phyloP scores from a whole-genome alignment of 2,888 invertebrate genomes.

The Phymatocera aterrima region DNA sequence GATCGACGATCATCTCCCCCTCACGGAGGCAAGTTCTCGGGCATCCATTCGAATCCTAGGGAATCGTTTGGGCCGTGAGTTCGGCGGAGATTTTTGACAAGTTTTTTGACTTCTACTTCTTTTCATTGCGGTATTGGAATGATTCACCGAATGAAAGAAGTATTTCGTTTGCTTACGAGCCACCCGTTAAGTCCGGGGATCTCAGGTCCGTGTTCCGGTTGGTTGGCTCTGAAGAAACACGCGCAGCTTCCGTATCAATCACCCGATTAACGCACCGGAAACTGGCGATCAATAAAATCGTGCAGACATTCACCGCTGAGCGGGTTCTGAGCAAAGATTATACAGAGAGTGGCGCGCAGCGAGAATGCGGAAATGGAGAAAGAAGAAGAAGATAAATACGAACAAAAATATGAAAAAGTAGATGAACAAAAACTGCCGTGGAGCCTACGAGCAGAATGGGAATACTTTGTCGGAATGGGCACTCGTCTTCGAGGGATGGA shows the following conservation, averaged over 20 bases:
- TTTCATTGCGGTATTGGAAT: neutral
- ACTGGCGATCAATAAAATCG: conserved; percentile 37
- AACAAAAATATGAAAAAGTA: neutral
- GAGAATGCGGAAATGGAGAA: neutral
- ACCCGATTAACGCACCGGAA: conserved; percentile 41
- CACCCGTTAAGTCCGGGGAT: conserved; percentile 1
- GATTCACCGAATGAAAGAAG: neutral
- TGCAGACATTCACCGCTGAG: neutral
- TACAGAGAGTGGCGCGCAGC: neutral
- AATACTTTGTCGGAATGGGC: too few relatives aligned
- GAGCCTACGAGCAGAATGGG: too few relatives aligned
- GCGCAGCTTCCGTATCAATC: conserved; percentile 31
- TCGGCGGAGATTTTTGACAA: too few relatives aligned
- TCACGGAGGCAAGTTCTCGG: too few relatives aligned
- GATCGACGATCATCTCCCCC: too few relatives aligned
- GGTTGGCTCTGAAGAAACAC: conserved; percentile 33
- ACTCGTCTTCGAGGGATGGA: neutral
- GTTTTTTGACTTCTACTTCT: neutral
- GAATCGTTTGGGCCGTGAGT: too few relatives aligned
- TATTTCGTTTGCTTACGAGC: neutral
- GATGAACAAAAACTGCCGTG: neutral
- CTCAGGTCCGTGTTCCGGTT: conserved; percentile 5
- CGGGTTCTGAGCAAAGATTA: neutral
- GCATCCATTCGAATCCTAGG: too few relatives aligned
- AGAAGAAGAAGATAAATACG: neutral